Conservation (phyloP, 53 echinoderm and acorn worm genomes). For the Holothuria leucospilota region DNA sequence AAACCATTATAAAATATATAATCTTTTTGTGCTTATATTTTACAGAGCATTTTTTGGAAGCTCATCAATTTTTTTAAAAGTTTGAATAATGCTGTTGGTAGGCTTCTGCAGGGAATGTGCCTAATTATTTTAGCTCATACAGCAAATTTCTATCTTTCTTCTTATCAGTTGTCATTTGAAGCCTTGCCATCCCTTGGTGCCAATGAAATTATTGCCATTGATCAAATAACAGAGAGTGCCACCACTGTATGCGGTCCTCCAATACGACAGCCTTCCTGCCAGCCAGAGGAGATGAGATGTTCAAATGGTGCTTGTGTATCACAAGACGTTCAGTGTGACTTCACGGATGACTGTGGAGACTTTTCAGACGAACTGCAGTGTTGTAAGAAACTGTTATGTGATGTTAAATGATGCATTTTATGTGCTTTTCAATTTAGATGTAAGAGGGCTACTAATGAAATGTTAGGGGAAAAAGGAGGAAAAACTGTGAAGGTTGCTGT, state of each 20-base stretch:
- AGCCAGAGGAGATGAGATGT: conserved; percentile 61
- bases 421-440: too few species aligned
- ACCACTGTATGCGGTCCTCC: conserved; percentile 18
- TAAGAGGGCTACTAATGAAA: too few species aligned
- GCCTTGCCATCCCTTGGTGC: conserved; percentile 3
- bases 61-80: too few species aligned
- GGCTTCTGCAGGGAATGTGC: too few species aligned
- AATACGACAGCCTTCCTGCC: conserved; percentile 44
- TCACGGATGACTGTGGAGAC: conserved; percentile 74
- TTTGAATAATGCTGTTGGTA: too few species aligned
- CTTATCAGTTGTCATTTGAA: background rate
- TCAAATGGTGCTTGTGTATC: conserved; percentile 60
- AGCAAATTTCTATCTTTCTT: background rate
- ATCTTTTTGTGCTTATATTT: too few species aligned
- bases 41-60: too few species aligned
- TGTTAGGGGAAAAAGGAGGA: too few species aligned
- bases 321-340: conserved; percentile 49
- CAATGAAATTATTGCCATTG: conserved; percentile 24
- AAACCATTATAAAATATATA: too few species aligned
- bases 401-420: background rate
- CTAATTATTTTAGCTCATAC: too few species aligned
- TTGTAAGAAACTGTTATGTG: conserved; percentile 6
- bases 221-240: conserved; percentile 9
- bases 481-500: too few species aligned
- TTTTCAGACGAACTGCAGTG: conserved; percentile 64